Conservation (phyloP, 2,113 vertebrate genomes). For the Poeciliopsis prolifica region DNA sequence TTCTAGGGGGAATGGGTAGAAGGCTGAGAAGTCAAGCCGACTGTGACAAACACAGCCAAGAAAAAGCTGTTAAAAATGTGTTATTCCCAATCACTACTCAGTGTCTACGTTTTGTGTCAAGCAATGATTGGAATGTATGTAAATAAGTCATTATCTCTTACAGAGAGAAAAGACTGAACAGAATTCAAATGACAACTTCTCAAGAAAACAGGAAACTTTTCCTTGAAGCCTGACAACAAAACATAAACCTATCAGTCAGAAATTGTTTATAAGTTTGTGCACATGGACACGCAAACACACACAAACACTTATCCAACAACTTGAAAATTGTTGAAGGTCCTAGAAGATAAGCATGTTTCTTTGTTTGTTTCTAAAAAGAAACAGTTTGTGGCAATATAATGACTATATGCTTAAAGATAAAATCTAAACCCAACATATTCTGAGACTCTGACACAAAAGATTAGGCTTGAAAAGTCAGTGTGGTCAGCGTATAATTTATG, state of each 20-base stretch:
- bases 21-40: neutral
- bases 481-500: neutral
- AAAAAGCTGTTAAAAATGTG: conserved; percentile 44
- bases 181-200: conserved; percentile 56
- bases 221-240: conserved; percentile 32
- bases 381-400: neutral
- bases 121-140: conserved; percentile 63
- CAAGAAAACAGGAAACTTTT: conserved; percentile 18
- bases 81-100: conserved; percentile 58
- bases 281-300: conserved; percentile 4
- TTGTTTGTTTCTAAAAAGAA: neutral
- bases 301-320: neutral
- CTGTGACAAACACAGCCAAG: conserved; percentile 23
- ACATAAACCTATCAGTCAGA: conserved; percentile 47
- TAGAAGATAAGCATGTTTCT: conserved; percentile 8
- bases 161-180: conserved; percentile 55
- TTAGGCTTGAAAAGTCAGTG: neutral
- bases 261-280: conserved; percentile 15
- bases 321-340: conserved; percentile 16
- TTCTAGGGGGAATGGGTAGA: neutral
- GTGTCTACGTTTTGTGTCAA: conserved; percentile 47
- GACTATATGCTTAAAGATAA: neutral
- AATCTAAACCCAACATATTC: neutral
- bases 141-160: conserved; percentile 73
- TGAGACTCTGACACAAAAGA: neutral